Evolutionary conservation across 2,888 invertebrate genomes (phyloP).

Genomic region (Aricia artaxerxes): DNA sequence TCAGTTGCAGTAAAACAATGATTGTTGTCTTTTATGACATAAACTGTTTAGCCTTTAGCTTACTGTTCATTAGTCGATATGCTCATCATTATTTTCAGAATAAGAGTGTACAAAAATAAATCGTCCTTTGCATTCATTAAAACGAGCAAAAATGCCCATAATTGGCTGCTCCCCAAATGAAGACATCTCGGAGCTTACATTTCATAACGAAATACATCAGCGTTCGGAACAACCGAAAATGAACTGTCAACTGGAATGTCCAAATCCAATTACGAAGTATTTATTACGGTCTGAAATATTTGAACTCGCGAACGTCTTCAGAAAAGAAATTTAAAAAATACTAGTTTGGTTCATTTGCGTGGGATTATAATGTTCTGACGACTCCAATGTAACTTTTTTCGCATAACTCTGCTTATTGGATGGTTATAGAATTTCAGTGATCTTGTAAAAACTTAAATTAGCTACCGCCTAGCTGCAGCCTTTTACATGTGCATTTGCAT

Average conservation of each 20-base stretch:
- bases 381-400: background rate
- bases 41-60: background rate
- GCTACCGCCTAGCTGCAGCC: too few relatives aligned
- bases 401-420: background rate
- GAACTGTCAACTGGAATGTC: constrained; percentile 75
- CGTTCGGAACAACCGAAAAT: constrained; percentile 71
- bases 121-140: constrained; percentile 44
- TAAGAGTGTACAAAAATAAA: background rate
- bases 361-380: background rate
- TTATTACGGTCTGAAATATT: constrained; percentile 66
- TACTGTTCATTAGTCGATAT: too few relatives aligned
- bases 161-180: constrained; percentile 70
- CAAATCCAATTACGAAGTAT: constrained; percentile 74
- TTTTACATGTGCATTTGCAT: too few relatives aligned
- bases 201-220: constrained; percentile 70
- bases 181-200: constrained; percentile 61
- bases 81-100: background rate
- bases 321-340: background rate
- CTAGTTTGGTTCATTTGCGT: constrained; percentile 2
- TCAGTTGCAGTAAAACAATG: background rate
- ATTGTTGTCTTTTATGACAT: background rate
- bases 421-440: background rate
- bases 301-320: constrained; percentile 59
- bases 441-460: background rate
- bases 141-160: constrained; percentile 46